Conservation (phyloP, 2,113 vertebrate species). For the Rana temporaria region DNA sequence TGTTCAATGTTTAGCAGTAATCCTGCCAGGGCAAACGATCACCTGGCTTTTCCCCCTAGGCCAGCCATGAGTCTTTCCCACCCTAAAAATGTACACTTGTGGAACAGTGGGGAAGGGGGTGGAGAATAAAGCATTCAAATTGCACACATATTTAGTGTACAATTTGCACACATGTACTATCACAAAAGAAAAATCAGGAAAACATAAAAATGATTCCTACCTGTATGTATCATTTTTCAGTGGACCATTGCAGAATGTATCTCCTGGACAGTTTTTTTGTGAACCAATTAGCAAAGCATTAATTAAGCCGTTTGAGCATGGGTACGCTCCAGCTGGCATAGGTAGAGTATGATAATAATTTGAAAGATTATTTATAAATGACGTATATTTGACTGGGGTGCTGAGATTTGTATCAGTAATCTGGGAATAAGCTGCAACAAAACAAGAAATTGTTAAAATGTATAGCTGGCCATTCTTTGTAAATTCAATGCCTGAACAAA, state of each 20-base stretch:
- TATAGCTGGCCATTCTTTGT: neutral
- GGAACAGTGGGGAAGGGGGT: too few relatives aligned
- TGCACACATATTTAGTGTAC: too few relatives aligned
- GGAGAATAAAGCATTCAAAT: too few relatives aligned
- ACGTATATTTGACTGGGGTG: neutral
- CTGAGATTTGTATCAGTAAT: neutral
- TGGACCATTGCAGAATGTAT: slow-evolving; percentile 4
- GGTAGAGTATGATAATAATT: slow-evolving; percentile 2
- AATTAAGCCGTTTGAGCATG: neutral
- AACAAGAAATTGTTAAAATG: neutral
- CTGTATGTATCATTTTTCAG: neutral
- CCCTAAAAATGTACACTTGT: too few relatives aligned
- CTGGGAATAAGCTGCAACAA: neutral
- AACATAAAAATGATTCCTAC: neutral
- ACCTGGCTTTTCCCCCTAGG: too few relatives aligned
- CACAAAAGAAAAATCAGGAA: neutral
- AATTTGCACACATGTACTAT: too few relatives aligned
- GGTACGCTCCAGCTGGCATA: neutral
- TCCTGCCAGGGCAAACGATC: too few relatives aligned
- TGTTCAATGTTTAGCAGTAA: too few relatives aligned
- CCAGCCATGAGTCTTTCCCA: too few relatives aligned
- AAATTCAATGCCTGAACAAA: neutral
- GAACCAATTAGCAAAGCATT: neutral
- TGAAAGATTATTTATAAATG: neutral
- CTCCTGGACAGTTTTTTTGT: neutral